Conservation (phyloP, 2,113 vertebrate genomes). For the Oreotrochilus melanogaster region DNA sequence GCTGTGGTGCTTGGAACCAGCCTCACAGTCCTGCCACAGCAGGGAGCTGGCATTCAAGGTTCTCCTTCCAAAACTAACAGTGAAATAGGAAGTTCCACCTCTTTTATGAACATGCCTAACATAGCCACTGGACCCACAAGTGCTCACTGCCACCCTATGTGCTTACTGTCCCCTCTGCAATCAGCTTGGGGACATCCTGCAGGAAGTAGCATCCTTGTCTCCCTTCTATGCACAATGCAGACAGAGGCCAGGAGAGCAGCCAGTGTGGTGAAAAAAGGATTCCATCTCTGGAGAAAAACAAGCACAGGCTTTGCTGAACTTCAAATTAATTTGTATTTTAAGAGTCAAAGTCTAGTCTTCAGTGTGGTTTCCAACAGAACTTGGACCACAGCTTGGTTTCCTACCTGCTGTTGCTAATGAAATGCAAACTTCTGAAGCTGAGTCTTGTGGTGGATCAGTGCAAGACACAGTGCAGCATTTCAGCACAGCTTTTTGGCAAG, state of each 20-base stretch:
- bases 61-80: background rate
- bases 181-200: background rate
- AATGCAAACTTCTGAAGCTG: background rate
- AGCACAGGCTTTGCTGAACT: background rate
- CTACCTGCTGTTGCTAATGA: background rate
- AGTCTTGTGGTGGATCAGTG: background rate
- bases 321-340: background rate
- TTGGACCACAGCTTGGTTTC: background rate
- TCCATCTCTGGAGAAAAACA: background rate
- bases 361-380: background rate
- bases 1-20: background rate
- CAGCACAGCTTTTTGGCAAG: background rate
- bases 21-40: accelerated
- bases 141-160: accelerated
- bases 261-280: background rate
- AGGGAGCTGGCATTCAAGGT: background rate
- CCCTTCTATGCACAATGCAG: background rate
- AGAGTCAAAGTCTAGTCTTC: background rate
- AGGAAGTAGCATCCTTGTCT: background rate
- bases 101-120: accelerated
- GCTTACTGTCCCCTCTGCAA: background rate
- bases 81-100: background rate
- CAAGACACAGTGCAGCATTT: background rate
- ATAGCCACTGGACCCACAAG: background rate
- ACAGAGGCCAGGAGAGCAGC: background rate